These are phyloP conservation scores for Nemurella pictetii DNA, from an alignment of 2,888 invertebrate genomes.

Conservation along the genomic window DNA sequence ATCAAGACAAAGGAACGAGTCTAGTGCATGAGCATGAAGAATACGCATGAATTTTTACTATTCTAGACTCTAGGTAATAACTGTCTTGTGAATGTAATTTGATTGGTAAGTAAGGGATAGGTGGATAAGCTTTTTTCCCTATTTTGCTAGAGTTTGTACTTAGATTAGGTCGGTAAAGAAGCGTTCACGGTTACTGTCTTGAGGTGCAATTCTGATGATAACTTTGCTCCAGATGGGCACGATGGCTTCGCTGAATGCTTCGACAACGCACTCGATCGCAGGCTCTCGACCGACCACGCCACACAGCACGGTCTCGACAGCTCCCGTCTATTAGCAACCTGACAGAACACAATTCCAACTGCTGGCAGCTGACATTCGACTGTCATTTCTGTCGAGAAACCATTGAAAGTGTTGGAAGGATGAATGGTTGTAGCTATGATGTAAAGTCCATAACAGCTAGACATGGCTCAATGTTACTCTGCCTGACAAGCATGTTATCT, in stretches of 20 bases:
- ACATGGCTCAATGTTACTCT: too few species aligned
- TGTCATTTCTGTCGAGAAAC: too few species aligned
- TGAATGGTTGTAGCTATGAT: too few species aligned
- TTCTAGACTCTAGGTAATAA: neutral
- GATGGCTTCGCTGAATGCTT: constrained; percentile 81
- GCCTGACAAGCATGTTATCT: too few species aligned
- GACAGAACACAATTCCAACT: neutral
- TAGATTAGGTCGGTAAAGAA: neutral
- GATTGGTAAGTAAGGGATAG: neutral
- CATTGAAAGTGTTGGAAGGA: too few species aligned
- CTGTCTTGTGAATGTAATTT: neutral
- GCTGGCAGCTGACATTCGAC: neutral
- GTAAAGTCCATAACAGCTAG: too few species aligned
- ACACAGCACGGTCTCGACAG: constrained; percentile 86
- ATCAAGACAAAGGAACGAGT: neutral
- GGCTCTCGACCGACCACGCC: constrained; percentile 89
- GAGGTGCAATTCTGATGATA: too few species aligned
- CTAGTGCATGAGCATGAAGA: neutral
- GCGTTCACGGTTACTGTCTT: constrained; percentile 33
- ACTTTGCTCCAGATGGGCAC: constrained; percentile 75
- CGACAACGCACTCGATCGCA: constrained; percentile 82
- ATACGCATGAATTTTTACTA: neutral
- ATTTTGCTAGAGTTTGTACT: neutral
- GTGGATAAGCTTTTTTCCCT: neutral
- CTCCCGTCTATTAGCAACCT: constrained; percentile 62